Evolutionary conservation across 2,888 invertebrate species (phyloP), one percentile per base, ranked within the genome.

Genomic region (Epinotia nisella): DNA sequence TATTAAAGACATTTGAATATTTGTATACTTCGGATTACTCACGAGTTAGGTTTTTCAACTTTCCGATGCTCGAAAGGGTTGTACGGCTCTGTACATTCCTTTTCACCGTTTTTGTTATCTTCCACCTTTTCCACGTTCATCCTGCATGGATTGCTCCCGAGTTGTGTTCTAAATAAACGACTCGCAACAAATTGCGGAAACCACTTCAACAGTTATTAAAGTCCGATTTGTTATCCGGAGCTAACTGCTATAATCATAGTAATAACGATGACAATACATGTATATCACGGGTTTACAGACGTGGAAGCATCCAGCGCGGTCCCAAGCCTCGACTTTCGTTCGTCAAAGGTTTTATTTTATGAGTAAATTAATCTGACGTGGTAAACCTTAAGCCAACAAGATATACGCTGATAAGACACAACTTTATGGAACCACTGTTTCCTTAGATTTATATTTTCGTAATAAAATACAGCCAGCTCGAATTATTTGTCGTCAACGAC

Each of bases 31-130:
- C 56, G 66, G 60, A 53, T 55, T 60, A 93, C 93, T 93, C 84
- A 94, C 94, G 93, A 93, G 75, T 86, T 90, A 19, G 94, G 93
- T 79, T 93, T 91, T 77, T 89, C 86, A 15, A 94, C 91, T 76
- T 87, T 75, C 53, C 94, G 87, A 76, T 94, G 90, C 74, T 91
- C 90, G 70, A 88, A 92, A 0, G 94, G 94, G 78, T 94, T 82
- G 69, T 94, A 94, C 53, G 87, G 83, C 66, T 81, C 79, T 67
- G 80, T 35, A 78, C 68, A 64, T 78, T 78, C 60, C 75, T 78
- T 70, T 81, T 80, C 35, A 78, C 80, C 80, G 55, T 59, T 69
- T 39, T 73, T 51, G 0, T 62, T 72, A 11, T 35, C 13, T 1
- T 67, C 66, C 45, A 13, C 53, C 41, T 60, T 74, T 66, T 67